These are phyloP conservation scores for Willowsia nigromaculata DNA, from an alignment of 2,888 invertebrate species.

Conservation along the genomic window DNA sequence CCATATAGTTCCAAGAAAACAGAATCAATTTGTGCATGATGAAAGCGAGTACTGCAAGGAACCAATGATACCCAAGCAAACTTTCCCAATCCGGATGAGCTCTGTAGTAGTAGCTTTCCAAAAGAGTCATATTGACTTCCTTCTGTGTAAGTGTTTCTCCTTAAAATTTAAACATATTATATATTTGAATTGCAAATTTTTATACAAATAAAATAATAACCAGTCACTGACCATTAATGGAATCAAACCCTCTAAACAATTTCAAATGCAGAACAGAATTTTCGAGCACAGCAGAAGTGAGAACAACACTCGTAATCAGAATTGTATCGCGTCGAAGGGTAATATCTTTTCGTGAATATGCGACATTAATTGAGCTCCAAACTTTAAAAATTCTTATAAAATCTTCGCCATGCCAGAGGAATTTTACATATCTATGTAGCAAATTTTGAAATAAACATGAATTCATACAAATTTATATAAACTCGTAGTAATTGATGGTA, in stretches of 20 bases:
- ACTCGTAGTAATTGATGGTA: no score
- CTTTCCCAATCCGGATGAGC: conserved; percentile 42
- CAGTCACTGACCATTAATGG: conserved; percentile 13
- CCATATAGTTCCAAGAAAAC: conserved; percentile 69
- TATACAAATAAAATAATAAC: no score
- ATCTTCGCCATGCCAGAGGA: neutral
- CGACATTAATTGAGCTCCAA: neutral
- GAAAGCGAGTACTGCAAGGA: conserved; percentile 58
- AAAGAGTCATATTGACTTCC: neutral
- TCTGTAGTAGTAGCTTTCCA: conserved; percentile 66
- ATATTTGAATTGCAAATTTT: neutral
- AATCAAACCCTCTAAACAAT: conserved; percentile 21
- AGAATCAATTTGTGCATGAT: conserved; percentile 66
- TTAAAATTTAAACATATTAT: neutral
- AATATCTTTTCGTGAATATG: neutral
- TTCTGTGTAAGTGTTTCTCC: neutral
- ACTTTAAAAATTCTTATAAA: conserved; percentile 25
- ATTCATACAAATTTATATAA: no score
- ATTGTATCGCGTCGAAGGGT: conserved; percentile 16
- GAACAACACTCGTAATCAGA: conserved; percentile 25
- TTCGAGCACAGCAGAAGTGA: conserved; percentile 50
- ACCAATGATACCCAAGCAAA: conserved; percentile 56
- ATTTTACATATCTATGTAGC: conserved; percentile 30
- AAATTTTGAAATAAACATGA: neutral
- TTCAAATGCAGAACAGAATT: conserved; percentile 51